Base-by-base conservation (phyloP, 2,113 vertebrate genomes). In the Pollachius pollachius region DNA sequence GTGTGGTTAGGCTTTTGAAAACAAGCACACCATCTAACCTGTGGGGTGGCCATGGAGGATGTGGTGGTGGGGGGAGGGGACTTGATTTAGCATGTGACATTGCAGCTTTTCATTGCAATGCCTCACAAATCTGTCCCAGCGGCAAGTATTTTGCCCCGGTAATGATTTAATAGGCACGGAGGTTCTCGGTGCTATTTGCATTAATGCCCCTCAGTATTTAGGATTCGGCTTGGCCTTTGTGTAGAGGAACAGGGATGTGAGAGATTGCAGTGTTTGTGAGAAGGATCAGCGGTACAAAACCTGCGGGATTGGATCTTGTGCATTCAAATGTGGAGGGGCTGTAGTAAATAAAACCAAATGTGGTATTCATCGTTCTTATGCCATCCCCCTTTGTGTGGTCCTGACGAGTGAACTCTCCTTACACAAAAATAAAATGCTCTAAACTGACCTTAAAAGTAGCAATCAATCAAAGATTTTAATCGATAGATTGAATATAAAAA, bases 131-230 rank as follows among this genome's bases (percentile, higher is more conserved):
- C 74, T 70, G 25, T 70, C 74, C 82, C 72, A 75, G 67, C 12
- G 25, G 76, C 64, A 63, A 69, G 63, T 72, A 74, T 70, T 75
- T 64, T 75, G 65, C 71, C 65, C 61, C 41, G 62, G 48, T 77
- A 64, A 81, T 72, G 61, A 78, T 71, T 66, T 77, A 71, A 84
- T 62, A 75, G 78, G 66, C 78, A 73, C 16, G 62, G 75, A 58
- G 84, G 75, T 65, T 78, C 68, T 68, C 9, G 23, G 61, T 34
- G 58, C 76, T 69, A 82, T 87, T 71, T 80, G 76, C 74, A 82
- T 78, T 84, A 74, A 84, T 62, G 68, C 52, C 15, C 62, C 48
- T 77, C 73, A 54, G 67, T 81, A 79, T 85, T 83, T 72, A 69
- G 27, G 18, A 81, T 77, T 75, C 56, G 56, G 74, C 58, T 52